Evolutionary conservation across 2,888 invertebrate genomes (phyloP).

Genomic region (Brenthis daphne): DNA sequence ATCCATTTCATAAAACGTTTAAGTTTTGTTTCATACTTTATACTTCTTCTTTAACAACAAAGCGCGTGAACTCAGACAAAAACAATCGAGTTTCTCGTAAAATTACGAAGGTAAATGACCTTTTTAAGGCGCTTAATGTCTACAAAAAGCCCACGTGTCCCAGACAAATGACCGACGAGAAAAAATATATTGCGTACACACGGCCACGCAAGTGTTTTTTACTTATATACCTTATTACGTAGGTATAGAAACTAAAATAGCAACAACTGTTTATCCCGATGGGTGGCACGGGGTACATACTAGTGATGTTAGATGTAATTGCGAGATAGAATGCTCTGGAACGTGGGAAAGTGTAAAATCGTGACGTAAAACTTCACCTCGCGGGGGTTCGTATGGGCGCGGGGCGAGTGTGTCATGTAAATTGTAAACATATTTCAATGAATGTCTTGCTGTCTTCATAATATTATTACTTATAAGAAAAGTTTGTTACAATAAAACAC

Average conservation of each 20-base stretch:
- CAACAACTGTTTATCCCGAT: background rate
- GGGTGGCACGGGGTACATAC: background rate
- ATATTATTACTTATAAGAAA: too few species aligned
- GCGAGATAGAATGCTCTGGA: background rate
- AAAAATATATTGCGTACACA: slow-evolving; percentile 30
- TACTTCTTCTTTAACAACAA: background rate
- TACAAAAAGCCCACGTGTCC: slow-evolving; percentile 65
- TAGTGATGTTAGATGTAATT: slow-evolving; percentile 11
- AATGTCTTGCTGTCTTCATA: too few species aligned
- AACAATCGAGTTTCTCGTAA: slow-evolving; percentile 28
- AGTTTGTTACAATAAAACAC: too few species aligned
- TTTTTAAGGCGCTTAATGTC: slow-evolving; percentile 67
- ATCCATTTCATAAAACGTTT: background rate
- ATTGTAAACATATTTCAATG: too few species aligned
- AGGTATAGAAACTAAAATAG: background rate
- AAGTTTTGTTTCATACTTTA: slow-evolving; percentile 15
- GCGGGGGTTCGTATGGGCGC: too few species aligned
- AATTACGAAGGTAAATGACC: slow-evolving; percentile 52
- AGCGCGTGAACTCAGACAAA: slow-evolving; percentile 5
- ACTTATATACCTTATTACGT: background rate
- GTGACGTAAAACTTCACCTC: background rate
- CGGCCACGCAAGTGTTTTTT: background rate
- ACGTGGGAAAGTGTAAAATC: background rate
- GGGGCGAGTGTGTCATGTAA: too few species aligned
- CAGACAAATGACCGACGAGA: slow-evolving; percentile 44